These are phyloP conservation scores for Corythornis madagascariensis DNA, from an alignment of 2,113 vertebrate genomes.

Conservation along the genomic window DNA sequence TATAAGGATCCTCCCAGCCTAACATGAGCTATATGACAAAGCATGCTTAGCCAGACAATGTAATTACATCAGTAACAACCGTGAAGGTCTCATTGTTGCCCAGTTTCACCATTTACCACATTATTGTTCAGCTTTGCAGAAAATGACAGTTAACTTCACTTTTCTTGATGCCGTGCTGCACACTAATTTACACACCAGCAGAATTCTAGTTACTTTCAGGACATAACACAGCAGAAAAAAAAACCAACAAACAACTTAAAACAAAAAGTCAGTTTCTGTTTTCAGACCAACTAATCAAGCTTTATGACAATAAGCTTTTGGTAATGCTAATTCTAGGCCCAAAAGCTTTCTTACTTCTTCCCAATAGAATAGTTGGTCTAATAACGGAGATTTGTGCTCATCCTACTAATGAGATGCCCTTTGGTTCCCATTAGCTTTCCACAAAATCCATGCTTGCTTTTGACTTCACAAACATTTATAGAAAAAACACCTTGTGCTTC, in stretches of 20 bases:
- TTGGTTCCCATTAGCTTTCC: background rate
- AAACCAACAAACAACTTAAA: background rate
- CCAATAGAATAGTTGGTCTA: background rate
- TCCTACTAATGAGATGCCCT: background rate
- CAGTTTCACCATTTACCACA: background rate
- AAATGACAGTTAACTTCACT: background rate
- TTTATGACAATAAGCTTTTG: background rate
- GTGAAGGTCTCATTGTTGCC: fast-evolving
- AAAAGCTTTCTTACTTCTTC: background rate
- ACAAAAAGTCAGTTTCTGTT: background rate
- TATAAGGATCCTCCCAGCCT: background rate
- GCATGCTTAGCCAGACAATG: background rate
- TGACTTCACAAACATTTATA: background rate
- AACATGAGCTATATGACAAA: background rate
- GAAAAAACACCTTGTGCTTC: background rate
- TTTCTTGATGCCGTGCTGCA: background rate
- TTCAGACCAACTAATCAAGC: background rate
- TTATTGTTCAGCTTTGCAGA: background rate
- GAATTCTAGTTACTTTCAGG: background rate
- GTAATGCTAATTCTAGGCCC: background rate
- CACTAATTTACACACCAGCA: background rate
- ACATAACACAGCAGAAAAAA: background rate
- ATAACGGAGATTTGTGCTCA: background rate
- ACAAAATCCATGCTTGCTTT: background rate
- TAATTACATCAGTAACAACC: background rate